Conservation (phyloP, 1,140 invertebrate genomes). For the Sminthurides bifidus region DNA sequence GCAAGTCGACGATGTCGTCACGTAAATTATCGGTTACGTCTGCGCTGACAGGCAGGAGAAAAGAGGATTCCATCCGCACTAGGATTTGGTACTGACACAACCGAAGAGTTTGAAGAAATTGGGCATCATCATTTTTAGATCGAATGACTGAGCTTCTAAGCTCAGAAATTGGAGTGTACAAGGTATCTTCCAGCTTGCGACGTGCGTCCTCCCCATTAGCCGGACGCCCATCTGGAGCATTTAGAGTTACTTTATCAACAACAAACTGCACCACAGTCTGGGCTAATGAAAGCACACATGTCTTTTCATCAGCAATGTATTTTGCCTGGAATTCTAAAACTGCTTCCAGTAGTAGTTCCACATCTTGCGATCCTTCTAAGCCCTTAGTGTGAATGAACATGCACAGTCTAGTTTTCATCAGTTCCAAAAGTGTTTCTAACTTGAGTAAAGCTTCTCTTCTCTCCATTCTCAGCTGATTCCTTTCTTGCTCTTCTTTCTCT, state of each 20-base stretch:
- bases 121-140: not conserved
- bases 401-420: constrained; percentile 2
- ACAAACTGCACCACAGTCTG: constrained; percentile 8
- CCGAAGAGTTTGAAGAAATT: not conserved
- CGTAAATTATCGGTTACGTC: constrained; percentile 1
- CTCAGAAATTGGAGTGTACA: not conserved
- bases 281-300: constrained; percentile 1
- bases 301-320: not conserved
- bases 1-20: constrained; percentile 11
- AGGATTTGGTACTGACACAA: constrained; percentile 17
- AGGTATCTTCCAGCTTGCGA: constrained; percentile 6
- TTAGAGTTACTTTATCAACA: no score
- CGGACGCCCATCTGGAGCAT: not conserved
- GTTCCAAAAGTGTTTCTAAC: not conserved
- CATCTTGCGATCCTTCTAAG: not conserved
- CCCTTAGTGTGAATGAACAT: not conserved
- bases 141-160: constrained; percentile 9
- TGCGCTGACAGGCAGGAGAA: constrained; percentile 2
- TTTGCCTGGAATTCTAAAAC: not conserved
- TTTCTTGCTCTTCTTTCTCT: constrained; percentile 2
- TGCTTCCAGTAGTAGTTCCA: not conserved
- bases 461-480: not conserved
- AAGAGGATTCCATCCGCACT: constrained; percentile 12
- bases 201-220: not conserved
- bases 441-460: not conserved